These are phyloP conservation scores for Watsonalla binaria DNA, from an alignment of 2,888 invertebrate species.

Conservation along the genomic window DNA sequence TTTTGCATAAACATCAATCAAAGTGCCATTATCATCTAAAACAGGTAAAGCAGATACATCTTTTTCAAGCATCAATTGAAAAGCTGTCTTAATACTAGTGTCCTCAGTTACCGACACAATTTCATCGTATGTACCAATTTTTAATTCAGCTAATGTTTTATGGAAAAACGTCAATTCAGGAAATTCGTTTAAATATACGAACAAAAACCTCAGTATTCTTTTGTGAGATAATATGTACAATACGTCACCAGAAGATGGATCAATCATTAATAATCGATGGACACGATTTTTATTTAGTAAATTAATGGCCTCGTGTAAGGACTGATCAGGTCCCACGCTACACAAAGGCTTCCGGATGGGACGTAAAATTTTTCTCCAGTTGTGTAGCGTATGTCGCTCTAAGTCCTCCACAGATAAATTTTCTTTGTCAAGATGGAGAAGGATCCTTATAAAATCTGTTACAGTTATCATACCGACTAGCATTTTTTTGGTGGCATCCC, in stretches of 20 bases:
- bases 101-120: slow-evolving; percentile 62
- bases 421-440: slow-evolving; percentile 61
- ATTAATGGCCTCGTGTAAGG: slow-evolving; percentile 70
- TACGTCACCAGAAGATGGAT: slow-evolving; percentile 63
- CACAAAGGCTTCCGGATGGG: slow-evolving; percentile 62
- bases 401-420: slow-evolving; percentile 66
- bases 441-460: slow-evolving; percentile 69
- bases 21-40: slow-evolving; percentile 59
- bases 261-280: slow-evolving; percentile 66
- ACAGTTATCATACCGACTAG: slow-evolving; percentile 74
- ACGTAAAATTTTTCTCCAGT: slow-evolving; percentile 67
- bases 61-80: slow-evolving; percentile 64
- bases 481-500: slow-evolving; percentile 67
- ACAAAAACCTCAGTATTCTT: slow-evolving; percentile 68
- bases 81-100: slow-evolving; percentile 64
- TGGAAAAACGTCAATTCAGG: slow-evolving; percentile 72
- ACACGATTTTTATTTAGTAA: slow-evolving; percentile 63
- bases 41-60: slow-evolving; percentile 71
- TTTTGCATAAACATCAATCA: slow-evolving; percentile 71
- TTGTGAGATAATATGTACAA: slow-evolving; percentile 70
- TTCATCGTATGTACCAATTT: slow-evolving; percentile 68
- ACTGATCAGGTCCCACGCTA: slow-evolving; percentile 64
- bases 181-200: slow-evolving; percentile 72
- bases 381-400: slow-evolving; percentile 67
- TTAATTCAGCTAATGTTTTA: slow-evolving; percentile 61